phyloP scores from a whole-genome alignment of 1,140 invertebrate genomes.

The Diachasmimorpha longicaudata region DNA sequence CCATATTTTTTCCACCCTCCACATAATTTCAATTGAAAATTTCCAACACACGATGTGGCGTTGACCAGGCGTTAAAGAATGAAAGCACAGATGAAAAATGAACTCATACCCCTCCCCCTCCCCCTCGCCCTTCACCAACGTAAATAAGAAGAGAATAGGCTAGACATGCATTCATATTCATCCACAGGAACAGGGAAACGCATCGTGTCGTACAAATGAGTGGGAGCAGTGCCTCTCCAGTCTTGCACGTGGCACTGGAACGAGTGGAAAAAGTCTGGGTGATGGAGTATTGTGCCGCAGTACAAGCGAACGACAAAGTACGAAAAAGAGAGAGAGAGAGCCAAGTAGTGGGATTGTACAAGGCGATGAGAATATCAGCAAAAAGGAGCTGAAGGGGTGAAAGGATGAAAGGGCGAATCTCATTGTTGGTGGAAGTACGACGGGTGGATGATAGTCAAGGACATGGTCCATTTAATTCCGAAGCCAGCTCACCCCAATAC shows the following conservation, averaged over 20 bases:
- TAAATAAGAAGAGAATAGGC: background rate
- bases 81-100: background rate
- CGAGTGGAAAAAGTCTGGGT: slow-evolving; percentile 13
- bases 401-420: background rate
- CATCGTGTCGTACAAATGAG: slow-evolving; percentile 4
- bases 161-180: slow-evolving; percentile 5
- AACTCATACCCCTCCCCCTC: too few relatives aligned
- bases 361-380: background rate
- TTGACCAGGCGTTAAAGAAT: background rate
- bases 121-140: background rate
- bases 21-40: too few relatives aligned
- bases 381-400: background rate
- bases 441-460: background rate
- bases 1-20: too few relatives aligned
- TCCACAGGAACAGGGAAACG: background rate
- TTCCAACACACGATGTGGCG: too few relatives aligned
- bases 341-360: background rate
- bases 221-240: background rate
- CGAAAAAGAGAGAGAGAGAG: background rate
- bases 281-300: background rate
- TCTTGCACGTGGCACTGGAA: background rate
- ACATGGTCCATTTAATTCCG: slow-evolving; percentile 15
- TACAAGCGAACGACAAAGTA: background rate
- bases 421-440: background rate
- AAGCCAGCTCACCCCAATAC: background rate